These are phyloP conservation scores for Scarus forsteni DNA, from an alignment of 2,797 vertebrate species.

Conservation along the genomic window DNA sequence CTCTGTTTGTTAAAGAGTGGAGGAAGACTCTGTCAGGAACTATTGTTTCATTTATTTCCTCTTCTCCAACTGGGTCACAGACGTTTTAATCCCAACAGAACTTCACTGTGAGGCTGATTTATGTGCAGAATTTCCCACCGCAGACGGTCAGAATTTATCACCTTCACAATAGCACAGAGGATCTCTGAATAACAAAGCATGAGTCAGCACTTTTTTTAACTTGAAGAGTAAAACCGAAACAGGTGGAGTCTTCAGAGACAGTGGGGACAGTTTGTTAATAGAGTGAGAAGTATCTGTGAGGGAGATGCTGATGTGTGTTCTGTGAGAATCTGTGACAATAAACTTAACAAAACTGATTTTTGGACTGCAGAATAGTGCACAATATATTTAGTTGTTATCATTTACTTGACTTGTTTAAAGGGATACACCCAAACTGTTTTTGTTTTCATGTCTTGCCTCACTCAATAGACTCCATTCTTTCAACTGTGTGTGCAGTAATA, in stretches of 20 bases:
- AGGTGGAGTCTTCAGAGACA: not conserved
- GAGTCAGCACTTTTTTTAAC: too few species aligned
- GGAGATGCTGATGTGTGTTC: not conserved
- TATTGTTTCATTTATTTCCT: constrained; percentile 36
- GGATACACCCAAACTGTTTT: too few species aligned
- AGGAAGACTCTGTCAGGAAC: not conserved
- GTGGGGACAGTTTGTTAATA: constrained; percentile 36
- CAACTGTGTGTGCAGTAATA: too few species aligned
- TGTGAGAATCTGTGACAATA: too few species aligned
- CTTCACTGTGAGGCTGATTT: not conserved
- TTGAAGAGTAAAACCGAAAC: not conserved
- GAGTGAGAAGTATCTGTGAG: constrained; percentile 37
- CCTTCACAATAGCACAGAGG: constrained; percentile 24
- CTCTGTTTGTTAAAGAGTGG: not conserved
- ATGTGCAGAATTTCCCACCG: not conserved
- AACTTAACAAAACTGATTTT: too few species aligned
- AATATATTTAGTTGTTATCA: too few species aligned
- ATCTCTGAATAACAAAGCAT: constrained; percentile 54
- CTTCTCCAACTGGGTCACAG: not conserved
- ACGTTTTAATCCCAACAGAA: not conserved
- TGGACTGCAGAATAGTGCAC: too few species aligned
- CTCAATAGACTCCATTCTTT: too few species aligned
- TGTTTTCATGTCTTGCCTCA: too few species aligned
- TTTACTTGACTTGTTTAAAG: too few species aligned
- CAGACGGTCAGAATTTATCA: constrained; percentile 4